Conservation (phyloP, 2,113 vertebrate species). For the Gallinago undulata region DNA sequence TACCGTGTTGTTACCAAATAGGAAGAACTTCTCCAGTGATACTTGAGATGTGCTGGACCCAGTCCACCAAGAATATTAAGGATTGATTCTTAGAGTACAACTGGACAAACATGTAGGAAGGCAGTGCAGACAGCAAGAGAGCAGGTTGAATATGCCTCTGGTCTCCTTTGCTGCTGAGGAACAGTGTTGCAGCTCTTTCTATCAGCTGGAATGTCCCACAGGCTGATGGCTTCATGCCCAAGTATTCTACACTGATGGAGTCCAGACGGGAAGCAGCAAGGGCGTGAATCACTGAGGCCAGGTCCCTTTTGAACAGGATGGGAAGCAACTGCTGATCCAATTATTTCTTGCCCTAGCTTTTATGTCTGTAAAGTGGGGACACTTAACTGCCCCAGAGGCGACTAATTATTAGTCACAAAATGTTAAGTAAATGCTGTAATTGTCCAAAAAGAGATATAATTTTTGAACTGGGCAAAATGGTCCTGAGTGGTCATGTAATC, state of each 20-base stretch:
- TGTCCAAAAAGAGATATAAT: neutral
- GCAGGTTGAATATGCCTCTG: neutral
- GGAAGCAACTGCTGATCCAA: conserved; percentile 43
- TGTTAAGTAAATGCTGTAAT: conserved; percentile 23
- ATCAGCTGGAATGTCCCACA: conserved; percentile 32
- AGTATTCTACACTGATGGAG: conserved; percentile 36
- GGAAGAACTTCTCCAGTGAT: neutral
- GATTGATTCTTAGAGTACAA: neutral
- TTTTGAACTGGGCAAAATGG: neutral
- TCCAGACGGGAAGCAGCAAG: conserved; percentile 60
- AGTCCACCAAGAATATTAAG: neutral
- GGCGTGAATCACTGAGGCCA: conserved; percentile 54
- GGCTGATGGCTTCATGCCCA: conserved; percentile 54
- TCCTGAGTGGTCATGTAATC: neutral
- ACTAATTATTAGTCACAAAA: conserved; percentile 35
- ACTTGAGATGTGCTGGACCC: neutral
- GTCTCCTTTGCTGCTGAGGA: conserved; percentile 5
- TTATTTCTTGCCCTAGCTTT: conserved; percentile 57
- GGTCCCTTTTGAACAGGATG: conserved; percentile 40
- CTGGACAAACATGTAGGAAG: neutral
- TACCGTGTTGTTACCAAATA: rapidly evolving
- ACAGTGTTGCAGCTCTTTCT: neutral
- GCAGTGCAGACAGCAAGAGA: neutral
- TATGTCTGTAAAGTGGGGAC: conserved; percentile 1
- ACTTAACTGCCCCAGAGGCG: conserved; percentile 7